Base-by-base conservation (phyloP, 2,888 invertebrate genomes). In the Ophion slaviceki region DNA sequence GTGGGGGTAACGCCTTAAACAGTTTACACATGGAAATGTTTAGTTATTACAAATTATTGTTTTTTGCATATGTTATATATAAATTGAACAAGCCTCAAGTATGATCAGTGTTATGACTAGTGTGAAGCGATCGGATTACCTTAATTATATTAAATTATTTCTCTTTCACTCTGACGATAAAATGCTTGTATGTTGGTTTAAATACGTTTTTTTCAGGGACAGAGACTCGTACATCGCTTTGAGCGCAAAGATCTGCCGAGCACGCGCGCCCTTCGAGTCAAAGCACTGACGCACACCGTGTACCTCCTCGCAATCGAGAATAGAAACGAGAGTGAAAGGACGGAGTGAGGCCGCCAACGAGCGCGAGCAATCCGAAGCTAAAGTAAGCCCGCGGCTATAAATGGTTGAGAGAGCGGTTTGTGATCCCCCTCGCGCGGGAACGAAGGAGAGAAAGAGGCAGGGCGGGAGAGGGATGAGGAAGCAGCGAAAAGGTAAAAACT, bases 291-390 rank as follows among this genome's bases (percentile, higher is more conserved):
- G 86, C 85, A 86, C 84, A 86, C 84, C 84, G 84, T 86, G 85
- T 82, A 84, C 36, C 80, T 87, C 85, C 87, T 75, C 84, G 84
- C 77, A 86, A 88, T 86, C 88, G 82, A 88, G 88, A 88, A 88
- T 86, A 86, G 88, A 87, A 86, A 86, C 74, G 87, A 66, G 82
- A 87, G 68, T 82, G 87, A 57, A 80, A 86, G 80, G 77, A 61
- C 66, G 72, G 77, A 57, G 14, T 47, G 11, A 53, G 59, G 59
- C 40, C 40, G 68, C 45, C 62, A 80, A 36, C 74, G 83, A 75
- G 75, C 10, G 59, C 57, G 40, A 68, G 24, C 59, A 66, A 66
- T 62, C 53, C 59, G 59, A 28, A 62, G 68, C 78, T 47, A 74
- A 66, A 59, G 68, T 71, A n/a, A 78, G 71, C 67, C 47, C 57